These are phyloP conservation scores for Rhagophthalmus giganteus DNA, from an alignment of 2,888 invertebrate species.

Conservation along the genomic window DNA sequence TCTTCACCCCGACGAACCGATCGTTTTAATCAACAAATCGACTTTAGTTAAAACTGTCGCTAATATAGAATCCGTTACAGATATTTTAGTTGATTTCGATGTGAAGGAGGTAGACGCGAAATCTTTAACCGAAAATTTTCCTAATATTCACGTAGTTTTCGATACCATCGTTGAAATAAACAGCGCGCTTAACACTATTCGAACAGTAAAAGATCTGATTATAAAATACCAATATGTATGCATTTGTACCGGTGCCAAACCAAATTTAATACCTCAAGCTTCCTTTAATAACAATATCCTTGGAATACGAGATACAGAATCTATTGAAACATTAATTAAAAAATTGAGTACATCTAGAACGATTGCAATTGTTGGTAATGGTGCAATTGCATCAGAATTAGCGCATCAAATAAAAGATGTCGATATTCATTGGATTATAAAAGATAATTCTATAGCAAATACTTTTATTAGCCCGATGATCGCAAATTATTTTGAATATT, in stretches of 20 bases:
- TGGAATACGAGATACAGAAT: constrained; percentile 94
- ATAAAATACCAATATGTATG: constrained; percentile 82
- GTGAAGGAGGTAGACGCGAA: constrained; percentile 73
- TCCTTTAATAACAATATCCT: constrained; percentile 68
- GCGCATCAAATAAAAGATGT: constrained; percentile 84
- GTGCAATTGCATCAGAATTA: constrained; percentile 97
- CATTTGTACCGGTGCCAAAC: constrained; percentile 87
- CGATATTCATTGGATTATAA: constrained; percentile 90
- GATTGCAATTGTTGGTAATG: constrained; percentile 91
- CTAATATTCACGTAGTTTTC: constrained; percentile 70
- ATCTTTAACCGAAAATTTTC: constrained; percentile 62
- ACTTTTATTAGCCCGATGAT: constrained; percentile 96
- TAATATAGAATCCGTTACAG: constrained; percentile 81
- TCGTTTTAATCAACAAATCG: constrained; percentile 82
- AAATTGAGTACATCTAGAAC: constrained; percentile 69
- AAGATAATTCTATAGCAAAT: constrained; percentile 88
- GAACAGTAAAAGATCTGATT: constrained; percentile 59
- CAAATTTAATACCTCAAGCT: constrained; percentile 71
- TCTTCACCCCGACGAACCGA: constrained; percentile 68
- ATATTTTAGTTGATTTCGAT: constrained; percentile 83
- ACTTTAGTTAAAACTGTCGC: constrained; percentile 86
- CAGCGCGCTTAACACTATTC: constrained; percentile 58
- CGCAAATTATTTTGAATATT: constrained; percentile 83
- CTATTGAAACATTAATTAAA: constrained; percentile 77
- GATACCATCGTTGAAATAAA: constrained; percentile 66